Percentiles rank a stretch among this genome's conserved stretches.
phyloP scores from a whole-genome alignment of 2,797 vertebrate species.

The Setipinna tenuifilis region DNA sequence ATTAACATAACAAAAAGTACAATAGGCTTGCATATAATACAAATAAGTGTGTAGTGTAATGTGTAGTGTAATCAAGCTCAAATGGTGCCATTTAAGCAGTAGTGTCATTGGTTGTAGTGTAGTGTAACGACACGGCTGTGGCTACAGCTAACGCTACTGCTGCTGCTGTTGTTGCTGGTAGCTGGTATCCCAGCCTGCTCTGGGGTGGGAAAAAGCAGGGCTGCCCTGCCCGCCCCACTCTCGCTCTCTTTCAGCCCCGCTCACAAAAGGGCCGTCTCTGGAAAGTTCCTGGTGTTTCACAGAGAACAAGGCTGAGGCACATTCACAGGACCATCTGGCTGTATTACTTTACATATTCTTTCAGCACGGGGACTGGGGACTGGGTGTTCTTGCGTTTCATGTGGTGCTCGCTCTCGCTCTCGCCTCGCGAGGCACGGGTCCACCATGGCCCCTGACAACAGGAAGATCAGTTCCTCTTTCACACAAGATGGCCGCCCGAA shows the following conservation, averaged over 20 bases:
- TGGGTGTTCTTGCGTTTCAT: slow-evolving; percentile 73
- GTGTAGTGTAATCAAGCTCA: no score
- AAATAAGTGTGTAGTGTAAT: no score
- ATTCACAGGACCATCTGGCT: slow-evolving; percentile 81
- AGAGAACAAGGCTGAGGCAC: slow-evolving; percentile 68
- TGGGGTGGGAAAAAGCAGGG: neutral
- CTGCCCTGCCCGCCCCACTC: slow-evolving; percentile 62
- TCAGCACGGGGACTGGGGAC: slow-evolving; percentile 69
- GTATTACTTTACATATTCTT: slow-evolving; percentile 85
- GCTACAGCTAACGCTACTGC: neutral
- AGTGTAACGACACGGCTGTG: neutral
- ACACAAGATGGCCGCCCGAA: slow-evolving; percentile 67
- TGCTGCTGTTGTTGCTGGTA: neutral
- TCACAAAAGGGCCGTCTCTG: slow-evolving; percentile 75
- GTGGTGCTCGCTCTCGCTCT: no score
- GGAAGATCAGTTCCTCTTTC: slow-evolving; percentile 74
- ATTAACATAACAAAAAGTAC: no score
- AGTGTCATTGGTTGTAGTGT: no score
- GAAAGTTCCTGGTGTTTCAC: slow-evolving; percentile 78
- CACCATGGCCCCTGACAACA: slow-evolving; percentile 57
- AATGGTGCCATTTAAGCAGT: no score
- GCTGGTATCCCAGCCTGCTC: neutral
- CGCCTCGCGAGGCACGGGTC: slow-evolving; percentile 64
- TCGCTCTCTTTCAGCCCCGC: slow-evolving; percentile 71
- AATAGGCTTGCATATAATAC: no score